Evolutionary conservation across 2,113 vertebrate species (phyloP).

Genomic region (Cephalopterus ornatus): DNA sequence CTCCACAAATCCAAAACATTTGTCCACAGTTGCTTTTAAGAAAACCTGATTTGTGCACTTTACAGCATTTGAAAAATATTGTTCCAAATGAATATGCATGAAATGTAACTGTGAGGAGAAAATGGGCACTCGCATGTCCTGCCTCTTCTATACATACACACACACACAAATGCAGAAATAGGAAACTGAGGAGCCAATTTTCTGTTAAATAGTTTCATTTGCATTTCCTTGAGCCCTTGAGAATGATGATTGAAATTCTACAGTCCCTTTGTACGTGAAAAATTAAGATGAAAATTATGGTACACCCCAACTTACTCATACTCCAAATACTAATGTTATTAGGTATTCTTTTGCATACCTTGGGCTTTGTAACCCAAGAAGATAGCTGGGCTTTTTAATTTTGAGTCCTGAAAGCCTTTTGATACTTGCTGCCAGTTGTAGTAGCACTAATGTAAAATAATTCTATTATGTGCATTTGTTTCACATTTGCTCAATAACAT

Average conservation of each 20-base stretch:
- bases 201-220: neutral
- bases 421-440: neutral
- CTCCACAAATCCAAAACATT: neutral
- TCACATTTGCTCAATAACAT: neutral
- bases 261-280: neutral
- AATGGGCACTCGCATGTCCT: neutral
- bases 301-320: neutral
- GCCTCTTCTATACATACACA: neutral
- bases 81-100: neutral
- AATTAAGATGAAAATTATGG: neutral
- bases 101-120: neutral
- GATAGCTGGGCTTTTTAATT: neutral
- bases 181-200: neutral
- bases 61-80: neutral
- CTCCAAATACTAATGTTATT: neutral
- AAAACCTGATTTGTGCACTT: conserved; percentile 20
- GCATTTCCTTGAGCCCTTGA: neutral
- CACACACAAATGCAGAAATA: neutral
- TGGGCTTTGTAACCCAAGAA: neutral
- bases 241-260: neutral
- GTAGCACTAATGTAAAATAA: neutral
- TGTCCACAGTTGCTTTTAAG: conserved; percentile 20
- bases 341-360: neutral
- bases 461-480: neutral
- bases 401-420: neutral